Evolutionary conservation across 1,140 invertebrate genomes (phyloP).

Genomic region (Paralvinella palmiformis): DNA sequence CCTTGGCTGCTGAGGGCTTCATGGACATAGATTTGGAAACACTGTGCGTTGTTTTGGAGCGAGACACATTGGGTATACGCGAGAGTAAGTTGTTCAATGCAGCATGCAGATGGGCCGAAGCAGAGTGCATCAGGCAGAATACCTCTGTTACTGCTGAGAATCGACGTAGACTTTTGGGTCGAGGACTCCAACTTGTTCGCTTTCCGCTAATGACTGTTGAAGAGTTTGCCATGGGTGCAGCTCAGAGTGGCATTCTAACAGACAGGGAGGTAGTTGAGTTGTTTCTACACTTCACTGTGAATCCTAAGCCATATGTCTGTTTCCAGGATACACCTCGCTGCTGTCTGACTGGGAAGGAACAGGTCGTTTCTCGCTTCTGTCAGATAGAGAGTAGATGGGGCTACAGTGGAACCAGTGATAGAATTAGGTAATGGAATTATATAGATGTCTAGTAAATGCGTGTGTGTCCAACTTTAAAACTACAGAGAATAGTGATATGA

Average conservation of each 20-base stretch:
- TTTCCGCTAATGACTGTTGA: conserved; percentile 83
- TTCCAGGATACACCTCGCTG: conserved; percentile 66
- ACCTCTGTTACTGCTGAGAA: conserved; percentile 64
- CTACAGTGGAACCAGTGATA: conserved; percentile 78
- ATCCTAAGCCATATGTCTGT: conserved; percentile 62
- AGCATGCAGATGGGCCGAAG: conserved; percentile 67
- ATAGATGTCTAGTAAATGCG: too few relatives aligned
- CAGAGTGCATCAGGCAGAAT: conserved; percentile 66
- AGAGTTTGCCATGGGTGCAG: conserved; percentile 77
- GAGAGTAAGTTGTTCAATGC: conserved; percentile 77
- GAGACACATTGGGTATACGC: conserved; percentile 74
- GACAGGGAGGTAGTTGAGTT: conserved; percentile 71
- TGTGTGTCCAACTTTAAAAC: too few relatives aligned
- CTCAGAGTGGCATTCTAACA: conserved; percentile 63
- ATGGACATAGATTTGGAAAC: conserved; percentile 81
- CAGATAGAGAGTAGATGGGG: conserved; percentile 79
- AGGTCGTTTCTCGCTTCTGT: conserved; percentile 72
- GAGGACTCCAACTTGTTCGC: conserved; percentile 66
- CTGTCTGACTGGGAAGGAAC: conserved; percentile 76
- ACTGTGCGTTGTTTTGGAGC: conserved; percentile 69
- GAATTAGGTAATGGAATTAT: conserved; percentile 60
- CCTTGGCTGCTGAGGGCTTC: conserved; percentile 76
- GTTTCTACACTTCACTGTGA: conserved; percentile 76
- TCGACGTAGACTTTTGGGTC: conserved; percentile 63
- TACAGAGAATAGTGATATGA: too few relatives aligned